These are phyloP conservation scores for Chlamydotis undulata DNA, from an alignment of 2,113 vertebrate genomes.

Conservation along the genomic window DNA sequence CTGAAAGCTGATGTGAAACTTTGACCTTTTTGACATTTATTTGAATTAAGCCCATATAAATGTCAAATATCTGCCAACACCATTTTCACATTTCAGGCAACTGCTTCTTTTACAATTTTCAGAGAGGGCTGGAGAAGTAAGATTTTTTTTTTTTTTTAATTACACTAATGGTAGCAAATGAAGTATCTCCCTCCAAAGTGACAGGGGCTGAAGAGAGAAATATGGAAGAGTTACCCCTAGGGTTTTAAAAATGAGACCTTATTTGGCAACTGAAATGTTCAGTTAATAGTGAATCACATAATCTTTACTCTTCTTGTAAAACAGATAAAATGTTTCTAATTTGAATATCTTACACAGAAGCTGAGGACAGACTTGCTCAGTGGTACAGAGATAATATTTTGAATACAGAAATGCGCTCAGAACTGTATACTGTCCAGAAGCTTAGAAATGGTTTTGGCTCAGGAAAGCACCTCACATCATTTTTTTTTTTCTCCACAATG, in stretches of 20 bases:
- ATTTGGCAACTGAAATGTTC: neutral
- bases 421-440: neutral
- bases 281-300: neutral
- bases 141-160: neutral
- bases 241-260: neutral
- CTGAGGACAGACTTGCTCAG: neutral
- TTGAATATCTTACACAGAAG: neutral
- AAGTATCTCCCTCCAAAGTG: neutral
- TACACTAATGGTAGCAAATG: neutral
- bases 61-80: conserved; percentile 15
- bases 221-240: neutral
- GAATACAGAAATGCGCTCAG: neutral
- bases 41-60: neutral
- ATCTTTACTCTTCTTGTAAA: neutral
- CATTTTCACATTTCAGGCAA: neutral
- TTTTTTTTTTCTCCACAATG: neutral
- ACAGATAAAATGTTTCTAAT: neutral
- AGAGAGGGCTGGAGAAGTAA: neutral
- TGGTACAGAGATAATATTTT: neutral
- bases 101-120: conserved; percentile 2
- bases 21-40: conserved; percentile 7
- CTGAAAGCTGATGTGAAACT: neutral
- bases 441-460: neutral
- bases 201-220: neutral
- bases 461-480: neutral